Percentiles rank a stretch among this genome's conserved stretches.
phyloP scores from a whole-genome alignment of 2,113 vertebrate genomes.

The Nesoenas mayeri region DNA sequence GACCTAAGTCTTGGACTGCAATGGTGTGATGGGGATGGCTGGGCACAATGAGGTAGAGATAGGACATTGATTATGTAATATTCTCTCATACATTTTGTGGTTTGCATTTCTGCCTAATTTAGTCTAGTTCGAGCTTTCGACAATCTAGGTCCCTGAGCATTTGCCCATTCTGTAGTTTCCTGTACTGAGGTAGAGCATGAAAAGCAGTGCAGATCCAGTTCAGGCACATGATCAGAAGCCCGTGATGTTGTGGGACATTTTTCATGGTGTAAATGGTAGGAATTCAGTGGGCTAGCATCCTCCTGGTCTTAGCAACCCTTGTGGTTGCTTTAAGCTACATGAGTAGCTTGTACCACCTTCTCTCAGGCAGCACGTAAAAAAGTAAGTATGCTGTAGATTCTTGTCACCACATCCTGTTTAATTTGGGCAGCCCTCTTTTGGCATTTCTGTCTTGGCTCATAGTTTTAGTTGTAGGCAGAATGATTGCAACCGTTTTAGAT shows the following conservation, averaged over 20 bases:
- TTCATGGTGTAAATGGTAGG: background rate
- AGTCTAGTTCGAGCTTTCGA: background rate
- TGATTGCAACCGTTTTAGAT: background rate
- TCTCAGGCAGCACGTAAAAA: background rate
- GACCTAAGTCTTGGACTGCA: background rate
- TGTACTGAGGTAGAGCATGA: background rate
- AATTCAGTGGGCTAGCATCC: background rate
- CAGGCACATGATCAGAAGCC: background rate
- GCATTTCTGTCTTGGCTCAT: background rate
- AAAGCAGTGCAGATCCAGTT: background rate
- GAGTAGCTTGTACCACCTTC: background rate
- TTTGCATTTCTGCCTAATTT: background rate
- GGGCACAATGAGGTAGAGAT: background rate
- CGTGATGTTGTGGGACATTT: background rate
- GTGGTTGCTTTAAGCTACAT: background rate
- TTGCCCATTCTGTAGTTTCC: background rate
- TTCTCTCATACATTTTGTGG: background rate
- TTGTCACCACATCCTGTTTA: background rate
- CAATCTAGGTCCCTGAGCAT: background rate
- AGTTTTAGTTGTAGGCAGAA: background rate
- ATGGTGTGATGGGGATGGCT: background rate
- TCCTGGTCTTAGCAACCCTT: background rate
- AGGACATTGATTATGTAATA: background rate
- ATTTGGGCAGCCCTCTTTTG: background rate
- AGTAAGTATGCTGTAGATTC: background rate